Evolutionary conservation across 2,113 vertebrate genomes (phyloP), one percentile per base, ranked within the genome.

Genomic region (Tetrax tetrax): DNA sequence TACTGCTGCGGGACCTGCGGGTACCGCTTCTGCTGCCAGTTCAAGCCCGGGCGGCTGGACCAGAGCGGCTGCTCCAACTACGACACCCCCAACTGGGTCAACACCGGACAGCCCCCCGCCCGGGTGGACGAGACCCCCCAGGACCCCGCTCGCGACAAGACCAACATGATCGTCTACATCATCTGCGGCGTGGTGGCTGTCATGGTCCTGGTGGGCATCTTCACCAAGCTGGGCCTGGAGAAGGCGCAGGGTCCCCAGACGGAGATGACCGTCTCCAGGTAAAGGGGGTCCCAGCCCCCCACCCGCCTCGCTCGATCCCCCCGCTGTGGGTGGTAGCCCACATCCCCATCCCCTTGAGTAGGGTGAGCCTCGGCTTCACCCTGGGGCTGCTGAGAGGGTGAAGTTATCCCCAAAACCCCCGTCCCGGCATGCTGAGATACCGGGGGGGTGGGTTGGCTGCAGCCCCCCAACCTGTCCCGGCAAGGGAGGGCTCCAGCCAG

Each of bases 1-100:
- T 99, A 99, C 98, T 99, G 99, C 97, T 99, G 99, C 28, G 99
- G 99, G 78, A 99, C 99, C 87, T 99, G 99, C 88, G 99, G 98
- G 97, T 99, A 99, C 95, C 99, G 99, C 77, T 99, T 99, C 98
- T 99, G 99, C 98, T 99, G 99, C 97, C 99, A 99, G 98, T 99
- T 99, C 97, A 98, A 98, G 90, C 96, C 98, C 21, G 98, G 99
- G 97, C 98, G 98, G 83, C 97, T 99, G 95, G 99, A 99, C 96
- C 99, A 99, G 97, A 98, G 98, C 5, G 98, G 98, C 95, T 99
- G 99, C 95, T 98, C 98, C 86, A 99, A 99, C 98, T 99, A 99
- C 5, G 98, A 99, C 96, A 99, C 98, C 18, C 99, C 99, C 7
- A 98, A 98, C 10, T 99, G 99, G 99, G 98, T 99, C 43, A 99